Conservation (phyloP, 2,113 vertebrate species). For the Nerophis lumbriciformis region DNA sequence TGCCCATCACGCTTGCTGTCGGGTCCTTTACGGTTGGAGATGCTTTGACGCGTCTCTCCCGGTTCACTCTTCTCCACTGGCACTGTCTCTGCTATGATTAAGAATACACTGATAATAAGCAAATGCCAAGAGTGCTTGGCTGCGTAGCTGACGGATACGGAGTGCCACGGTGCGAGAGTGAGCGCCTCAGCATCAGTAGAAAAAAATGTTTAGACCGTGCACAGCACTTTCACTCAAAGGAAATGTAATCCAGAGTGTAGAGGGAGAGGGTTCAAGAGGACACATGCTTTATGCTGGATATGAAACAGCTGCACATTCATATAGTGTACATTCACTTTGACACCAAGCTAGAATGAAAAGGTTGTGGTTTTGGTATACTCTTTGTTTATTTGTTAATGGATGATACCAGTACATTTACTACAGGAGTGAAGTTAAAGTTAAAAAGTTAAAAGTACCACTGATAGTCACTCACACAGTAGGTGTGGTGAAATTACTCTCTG, state of each 20-base stretch:
- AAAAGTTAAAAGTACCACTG: too few relatives aligned
- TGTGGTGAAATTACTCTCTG: too few relatives aligned
- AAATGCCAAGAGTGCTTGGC: constrained; percentile 62
- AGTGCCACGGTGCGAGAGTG: constrained; percentile 48
- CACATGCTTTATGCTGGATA: constrained; percentile 45
- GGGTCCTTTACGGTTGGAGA: constrained; percentile 72
- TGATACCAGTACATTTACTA: neutral
- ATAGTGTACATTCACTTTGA: constrained; percentile 44
- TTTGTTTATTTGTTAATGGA: neutral
- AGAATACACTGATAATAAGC: constrained; percentile 70
- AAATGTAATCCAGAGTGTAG: constrained; percentile 58
- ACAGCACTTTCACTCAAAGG: constrained; percentile 58
- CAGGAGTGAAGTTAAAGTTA: too few relatives aligned
- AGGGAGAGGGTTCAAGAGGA: constrained; percentile 46
- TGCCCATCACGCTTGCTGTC: constrained; percentile 72
- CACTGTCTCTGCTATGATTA: constrained; percentile 68
- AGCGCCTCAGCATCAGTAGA: constrained; percentile 51
- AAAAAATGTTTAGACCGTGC: constrained; percentile 52
- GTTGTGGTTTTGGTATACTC: neutral
- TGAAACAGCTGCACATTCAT: constrained; percentile 37
- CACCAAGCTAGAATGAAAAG: constrained; percentile 1
- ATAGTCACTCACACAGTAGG: too few relatives aligned
- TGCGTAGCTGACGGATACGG: constrained; percentile 49
- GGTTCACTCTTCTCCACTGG: constrained; percentile 61
- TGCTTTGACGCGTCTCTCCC: constrained; percentile 72